Evolutionary conservation across 1,140 invertebrate species (phyloP).

Genomic region (Laodelphax striatellus): DNA sequence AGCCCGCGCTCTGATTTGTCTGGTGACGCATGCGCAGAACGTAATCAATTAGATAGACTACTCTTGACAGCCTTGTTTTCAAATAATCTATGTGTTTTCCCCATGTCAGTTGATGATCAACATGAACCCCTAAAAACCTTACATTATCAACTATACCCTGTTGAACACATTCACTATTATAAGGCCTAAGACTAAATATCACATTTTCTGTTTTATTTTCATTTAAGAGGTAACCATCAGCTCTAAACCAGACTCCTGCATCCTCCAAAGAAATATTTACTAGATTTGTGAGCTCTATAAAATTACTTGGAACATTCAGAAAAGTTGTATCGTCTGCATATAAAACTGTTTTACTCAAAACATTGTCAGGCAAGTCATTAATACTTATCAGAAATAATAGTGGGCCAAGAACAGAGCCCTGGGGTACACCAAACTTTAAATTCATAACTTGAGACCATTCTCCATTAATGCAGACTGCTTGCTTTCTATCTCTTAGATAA

Average conservation of each 20-base stretch:
- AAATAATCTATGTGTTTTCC: slow-evolving; percentile 3
- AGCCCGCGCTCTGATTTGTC: too few species aligned
- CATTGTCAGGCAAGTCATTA: background rate
- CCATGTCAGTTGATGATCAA: background rate
- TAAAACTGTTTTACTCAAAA: background rate
- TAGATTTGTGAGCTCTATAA: slow-evolving; percentile 29
- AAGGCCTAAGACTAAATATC: too few species aligned
- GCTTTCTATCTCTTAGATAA: background rate
- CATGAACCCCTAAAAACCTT: slow-evolving; percentile 7
- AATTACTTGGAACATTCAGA: slow-evolving; percentile 38
- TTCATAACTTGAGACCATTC: background rate
- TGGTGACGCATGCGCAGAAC: too few species aligned
- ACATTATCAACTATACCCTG: slow-evolving; percentile 34
- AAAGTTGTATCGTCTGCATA: slow-evolving; percentile 27
- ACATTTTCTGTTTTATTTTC: too few species aligned
- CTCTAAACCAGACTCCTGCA: background rate
- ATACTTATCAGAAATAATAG: background rate
- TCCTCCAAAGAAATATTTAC: background rate
- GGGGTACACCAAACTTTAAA: background rate
- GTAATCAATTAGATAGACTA: background rate
- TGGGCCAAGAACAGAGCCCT: background rate
- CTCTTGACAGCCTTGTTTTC: slow-evolving; percentile 10
- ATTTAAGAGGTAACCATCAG: slow-evolving; percentile 16
- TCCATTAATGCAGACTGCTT: background rate
- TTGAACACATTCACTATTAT: slow-evolving; percentile 26